Evolutionary conservation across 2,888 invertebrate species (phyloP).

Genomic region (Pasiphila rectangulata): DNA sequence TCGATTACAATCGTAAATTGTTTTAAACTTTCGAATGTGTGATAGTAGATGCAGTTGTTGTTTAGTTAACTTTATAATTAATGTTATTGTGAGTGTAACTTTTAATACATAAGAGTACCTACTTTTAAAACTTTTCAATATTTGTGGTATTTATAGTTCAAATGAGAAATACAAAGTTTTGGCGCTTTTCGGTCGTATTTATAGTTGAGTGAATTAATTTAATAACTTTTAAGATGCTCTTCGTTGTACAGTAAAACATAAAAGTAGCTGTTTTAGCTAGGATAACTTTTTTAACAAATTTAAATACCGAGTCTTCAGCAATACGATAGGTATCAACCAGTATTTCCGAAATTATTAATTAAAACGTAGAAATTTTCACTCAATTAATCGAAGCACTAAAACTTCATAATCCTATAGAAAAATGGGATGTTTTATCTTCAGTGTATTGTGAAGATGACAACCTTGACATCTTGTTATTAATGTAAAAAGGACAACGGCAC

Average conservation of each 20-base stretch:
- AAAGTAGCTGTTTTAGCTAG: conserved; percentile 77
- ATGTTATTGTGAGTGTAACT: conserved; percentile 80
- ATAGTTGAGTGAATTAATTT: conserved; percentile 61
- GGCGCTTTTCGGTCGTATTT: conserved; percentile 65
- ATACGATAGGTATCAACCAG: conserved; percentile 61
- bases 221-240: conserved; percentile 63
- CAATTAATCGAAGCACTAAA: conserved; percentile 67
- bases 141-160: conserved; percentile 55
- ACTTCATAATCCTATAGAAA: conserved; percentile 60
- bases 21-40: conserved; percentile 82
- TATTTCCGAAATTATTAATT: conserved; percentile 58
- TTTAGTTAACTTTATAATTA: conserved; percentile 78
- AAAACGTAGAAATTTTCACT: conserved; percentile 44
- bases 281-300: conserved; percentile 77
- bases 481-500: conserved; percentile 64
- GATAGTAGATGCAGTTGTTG: conserved; percentile 82
- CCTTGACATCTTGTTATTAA: conserved; percentile 32
- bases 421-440: conserved; percentile 31
- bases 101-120: conserved; percentile 73
- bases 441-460: conserved; percentile 13
- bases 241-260: conserved; percentile 76
- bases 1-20: conserved; percentile 79
- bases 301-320: conserved; percentile 64
- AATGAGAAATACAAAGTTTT: conserved; percentile 48
- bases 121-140: conserved; percentile 61